A percentile compares a stretch with the other conserved stretches of the same genome.
These are phyloP conservation scores for Stenodera caucasica DNA, from an alignment of 2,888 invertebrate species.

Conservation along the genomic window DNA sequence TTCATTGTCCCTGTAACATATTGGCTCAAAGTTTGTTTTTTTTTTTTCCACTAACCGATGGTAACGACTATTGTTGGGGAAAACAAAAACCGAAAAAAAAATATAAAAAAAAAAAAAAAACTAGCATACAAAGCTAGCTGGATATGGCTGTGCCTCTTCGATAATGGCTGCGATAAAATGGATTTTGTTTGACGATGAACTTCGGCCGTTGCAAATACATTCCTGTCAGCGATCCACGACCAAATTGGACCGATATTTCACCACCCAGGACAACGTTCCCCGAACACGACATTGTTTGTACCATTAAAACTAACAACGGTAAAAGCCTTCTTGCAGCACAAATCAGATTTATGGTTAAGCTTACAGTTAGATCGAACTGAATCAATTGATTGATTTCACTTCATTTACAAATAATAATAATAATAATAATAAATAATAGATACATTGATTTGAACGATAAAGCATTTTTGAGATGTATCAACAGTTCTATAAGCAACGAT, in stretches of 20 bases:
- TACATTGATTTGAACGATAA: too few relatives aligned
- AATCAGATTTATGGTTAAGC: neutral
- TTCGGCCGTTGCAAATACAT: slow-evolving; percentile 6
- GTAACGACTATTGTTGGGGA: neutral
- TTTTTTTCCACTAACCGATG: slow-evolving; percentile 9
- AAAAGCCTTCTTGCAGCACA: neutral
- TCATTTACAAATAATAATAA: too few relatives aligned
- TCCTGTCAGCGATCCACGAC: slow-evolving; percentile 12
- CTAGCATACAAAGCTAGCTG: neutral
- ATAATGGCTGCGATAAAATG: slow-evolving; percentile 21
- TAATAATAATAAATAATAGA: too few relatives aligned
- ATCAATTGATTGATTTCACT: too few relatives aligned
- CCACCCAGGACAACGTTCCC: neutral
- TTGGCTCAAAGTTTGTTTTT: slow-evolving; percentile 45
- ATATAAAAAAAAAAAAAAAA: neutral
- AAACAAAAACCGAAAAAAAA: too few relatives aligned
- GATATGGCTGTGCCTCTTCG: neutral
- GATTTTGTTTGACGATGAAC: slow-evolving; percentile 12
- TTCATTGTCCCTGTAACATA: slow-evolving; percentile 56
- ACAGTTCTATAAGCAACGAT: slow-evolving; percentile 35
- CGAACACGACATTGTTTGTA: slow-evolving; percentile 1
- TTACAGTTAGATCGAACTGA: too few relatives aligned
- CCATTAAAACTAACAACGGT: slow-evolving; percentile 5
- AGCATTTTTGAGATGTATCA: slow-evolving; percentile 9
- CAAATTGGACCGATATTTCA: slow-evolving; percentile 6